Percentiles rank a stretch among this genome's conserved stretches.
Conservation (phyloP, 2,113 vertebrate species). For the Nicator chloris region DNA sequence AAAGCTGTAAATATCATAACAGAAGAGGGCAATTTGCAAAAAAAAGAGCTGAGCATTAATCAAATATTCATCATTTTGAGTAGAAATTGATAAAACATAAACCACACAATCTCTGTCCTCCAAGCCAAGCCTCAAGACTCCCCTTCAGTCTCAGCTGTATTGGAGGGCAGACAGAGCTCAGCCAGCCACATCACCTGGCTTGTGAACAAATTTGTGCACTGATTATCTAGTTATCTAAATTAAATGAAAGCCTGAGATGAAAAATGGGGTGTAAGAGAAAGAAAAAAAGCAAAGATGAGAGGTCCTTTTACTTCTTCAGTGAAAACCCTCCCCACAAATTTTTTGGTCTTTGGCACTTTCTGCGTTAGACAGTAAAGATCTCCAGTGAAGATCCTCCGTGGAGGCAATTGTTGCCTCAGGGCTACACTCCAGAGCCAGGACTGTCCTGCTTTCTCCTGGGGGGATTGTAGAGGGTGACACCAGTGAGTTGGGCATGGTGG, state of each 20-base stretch:
- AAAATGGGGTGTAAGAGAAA: not conserved
- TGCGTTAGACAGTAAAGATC: not conserved
- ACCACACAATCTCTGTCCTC: not conserved
- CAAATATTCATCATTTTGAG: not conserved
- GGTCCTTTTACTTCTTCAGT: not conserved
- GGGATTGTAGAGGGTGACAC: not conserved
- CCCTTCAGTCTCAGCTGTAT: not conserved
- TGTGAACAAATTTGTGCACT: not conserved
- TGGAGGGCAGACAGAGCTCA: not conserved
- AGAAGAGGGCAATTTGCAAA: not conserved
- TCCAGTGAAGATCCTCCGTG: not conserved
- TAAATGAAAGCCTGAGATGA: not conserved
- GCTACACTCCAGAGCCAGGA: not conserved
- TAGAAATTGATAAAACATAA: not conserved
- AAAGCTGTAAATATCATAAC: not conserved
- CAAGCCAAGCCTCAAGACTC: not conserved
- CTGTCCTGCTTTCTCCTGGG: not conserved
- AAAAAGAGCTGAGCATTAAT: not conserved
- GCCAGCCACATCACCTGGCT: not conserved
- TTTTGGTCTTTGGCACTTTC: not conserved
- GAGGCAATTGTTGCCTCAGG: not conserved
- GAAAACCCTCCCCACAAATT: not conserved
- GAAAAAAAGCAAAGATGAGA: not conserved
- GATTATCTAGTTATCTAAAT: not conserved
- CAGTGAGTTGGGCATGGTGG: accelerated